These are phyloP conservation scores for Coranthus polyacanthus DNA, from an alignment of 2,797 vertebrate genomes.

Conservation along the genomic window DNA sequence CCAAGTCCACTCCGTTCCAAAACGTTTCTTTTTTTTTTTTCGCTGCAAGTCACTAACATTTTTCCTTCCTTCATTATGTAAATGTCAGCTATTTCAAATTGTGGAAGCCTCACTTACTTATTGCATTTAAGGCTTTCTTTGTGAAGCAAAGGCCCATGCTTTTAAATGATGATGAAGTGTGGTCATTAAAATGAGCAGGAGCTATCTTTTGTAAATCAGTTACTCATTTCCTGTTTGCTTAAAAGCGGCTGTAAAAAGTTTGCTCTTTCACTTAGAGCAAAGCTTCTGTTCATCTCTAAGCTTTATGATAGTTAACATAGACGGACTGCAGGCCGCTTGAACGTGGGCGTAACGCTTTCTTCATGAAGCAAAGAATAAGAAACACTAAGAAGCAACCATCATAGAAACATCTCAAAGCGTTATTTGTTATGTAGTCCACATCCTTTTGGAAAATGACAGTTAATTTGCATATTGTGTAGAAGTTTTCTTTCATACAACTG, in stretches of 20 bases:
- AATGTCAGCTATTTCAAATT: conserved; percentile 20
- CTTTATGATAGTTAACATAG: too few species aligned
- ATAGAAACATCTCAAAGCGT: too few species aligned
- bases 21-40: too few species aligned
- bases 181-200: not conserved
- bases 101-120: too few species aligned
- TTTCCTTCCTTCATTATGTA: conserved; percentile 25
- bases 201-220: not conserved
- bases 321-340: too few species aligned
- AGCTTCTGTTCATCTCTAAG: not conserved
- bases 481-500: too few species aligned
- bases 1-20: conserved; percentile 26
- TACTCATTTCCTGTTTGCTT: conserved; percentile 30
- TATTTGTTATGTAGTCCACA: too few species aligned
- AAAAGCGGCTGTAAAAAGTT: not conserved
- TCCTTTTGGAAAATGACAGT: too few species aligned
- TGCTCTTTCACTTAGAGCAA: not conserved
- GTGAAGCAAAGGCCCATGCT: not conserved
- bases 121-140: not conserved
- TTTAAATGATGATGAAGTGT: not conserved
- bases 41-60: conserved; percentile 7
- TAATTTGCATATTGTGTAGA: too few species aligned
- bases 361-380: too few species aligned
- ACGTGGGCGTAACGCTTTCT: too few species aligned
- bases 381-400: too few species aligned